A percentile compares a stretch with the other conserved stretches of the same genome.
Evolutionary conservation across 2,888 invertebrate genomes (phyloP).

Genomic region (Macrosiphum euphorbiae): DNA sequence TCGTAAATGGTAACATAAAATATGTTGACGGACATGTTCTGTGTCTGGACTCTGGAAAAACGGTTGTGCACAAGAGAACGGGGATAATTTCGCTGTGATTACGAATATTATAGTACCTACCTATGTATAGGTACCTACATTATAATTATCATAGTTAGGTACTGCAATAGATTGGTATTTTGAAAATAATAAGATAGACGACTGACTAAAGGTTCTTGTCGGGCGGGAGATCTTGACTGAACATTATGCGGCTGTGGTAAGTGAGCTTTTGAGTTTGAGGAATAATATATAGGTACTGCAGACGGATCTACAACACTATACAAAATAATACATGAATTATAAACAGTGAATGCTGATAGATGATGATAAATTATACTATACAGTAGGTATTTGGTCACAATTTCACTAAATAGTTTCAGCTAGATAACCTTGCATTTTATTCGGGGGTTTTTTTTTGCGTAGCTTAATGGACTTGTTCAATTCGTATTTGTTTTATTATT

Average conservation of each 20-base stretch:
- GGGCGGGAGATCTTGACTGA: background rate
- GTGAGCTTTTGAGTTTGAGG: background rate
- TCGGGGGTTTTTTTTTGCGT: background rate
- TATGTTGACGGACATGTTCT: background rate
- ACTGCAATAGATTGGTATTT: background rate
- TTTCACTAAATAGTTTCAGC: background rate
- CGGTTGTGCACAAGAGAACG: background rate
- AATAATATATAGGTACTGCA: no score
- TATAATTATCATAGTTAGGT: background rate
- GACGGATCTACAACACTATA: background rate
- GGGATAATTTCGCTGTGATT: background rate
- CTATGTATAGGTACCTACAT: background rate
- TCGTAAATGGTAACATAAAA: background rate
- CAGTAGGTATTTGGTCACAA: background rate
- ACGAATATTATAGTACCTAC: background rate
- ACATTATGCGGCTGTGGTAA: background rate
- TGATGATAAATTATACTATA: background rate
- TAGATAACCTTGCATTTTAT: background rate
- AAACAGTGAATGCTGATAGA: background rate
- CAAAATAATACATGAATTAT: background rate
- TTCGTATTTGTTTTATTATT: background rate
- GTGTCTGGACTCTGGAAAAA: background rate
- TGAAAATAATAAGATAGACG: background rate
- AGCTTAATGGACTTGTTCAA: background rate
- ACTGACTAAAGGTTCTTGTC: background rate